Evolutionary conservation across 2,113 vertebrate species (phyloP).

Genomic region (Pardalotus punctatus): DNA sequence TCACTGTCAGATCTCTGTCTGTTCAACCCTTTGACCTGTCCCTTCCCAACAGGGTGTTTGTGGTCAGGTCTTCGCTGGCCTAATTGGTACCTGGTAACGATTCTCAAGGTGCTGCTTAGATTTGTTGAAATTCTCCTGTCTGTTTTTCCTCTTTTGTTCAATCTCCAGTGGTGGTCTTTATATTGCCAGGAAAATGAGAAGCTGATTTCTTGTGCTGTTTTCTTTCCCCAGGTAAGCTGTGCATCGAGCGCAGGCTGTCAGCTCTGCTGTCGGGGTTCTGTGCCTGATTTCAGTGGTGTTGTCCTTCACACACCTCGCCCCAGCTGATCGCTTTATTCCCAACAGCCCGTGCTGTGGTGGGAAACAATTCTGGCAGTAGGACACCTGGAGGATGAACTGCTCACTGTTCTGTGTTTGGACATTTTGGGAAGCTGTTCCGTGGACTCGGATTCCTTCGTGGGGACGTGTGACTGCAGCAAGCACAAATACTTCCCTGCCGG

Average conservation of each 20-base stretch:
- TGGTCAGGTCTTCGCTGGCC: neutral
- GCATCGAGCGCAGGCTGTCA: slow-evolving; percentile 89
- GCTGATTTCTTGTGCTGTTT: neutral
- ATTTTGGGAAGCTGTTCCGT: slow-evolving; percentile 6
- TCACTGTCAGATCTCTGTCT: neutral
- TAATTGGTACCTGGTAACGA: rapidly evolving
- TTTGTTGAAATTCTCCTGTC: neutral
- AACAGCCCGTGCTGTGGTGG: neutral
- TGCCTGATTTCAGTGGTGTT: slow-evolving; percentile 42
- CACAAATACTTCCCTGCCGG: neutral
- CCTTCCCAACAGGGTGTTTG: neutral
- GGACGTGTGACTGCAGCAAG: neutral
- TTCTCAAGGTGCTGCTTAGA: neutral
- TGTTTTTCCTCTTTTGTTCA: neutral
- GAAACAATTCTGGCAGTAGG: neutral
- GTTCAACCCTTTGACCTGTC: neutral
- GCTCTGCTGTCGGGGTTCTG: slow-evolving; percentile 80
- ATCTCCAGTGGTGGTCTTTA: neutral
- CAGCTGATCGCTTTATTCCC: neutral
- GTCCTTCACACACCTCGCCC: neutral
- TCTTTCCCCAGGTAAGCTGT: slow-evolving; percentile 83
- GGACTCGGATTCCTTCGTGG: neutral
- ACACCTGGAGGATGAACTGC: neutral
- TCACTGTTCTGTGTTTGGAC: neutral
- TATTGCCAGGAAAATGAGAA: neutral